Conservation (phyloP, 2,888 invertebrate species). For the Cephus nigrinus region DNA sequence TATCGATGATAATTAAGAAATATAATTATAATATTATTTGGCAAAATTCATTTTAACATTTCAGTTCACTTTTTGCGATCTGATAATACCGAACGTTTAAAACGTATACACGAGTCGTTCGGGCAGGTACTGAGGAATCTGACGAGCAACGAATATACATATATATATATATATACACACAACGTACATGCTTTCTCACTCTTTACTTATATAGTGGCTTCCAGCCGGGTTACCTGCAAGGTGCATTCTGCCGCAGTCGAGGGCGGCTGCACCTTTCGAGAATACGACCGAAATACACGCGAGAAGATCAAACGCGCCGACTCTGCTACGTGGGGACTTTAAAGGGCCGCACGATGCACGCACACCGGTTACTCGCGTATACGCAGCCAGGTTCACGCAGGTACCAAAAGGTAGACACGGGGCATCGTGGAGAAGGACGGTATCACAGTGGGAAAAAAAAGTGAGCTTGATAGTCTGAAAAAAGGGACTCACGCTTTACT, state of each 20-base stretch:
- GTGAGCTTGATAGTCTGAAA: background rate
- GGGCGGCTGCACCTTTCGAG: background rate
- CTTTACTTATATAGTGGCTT: slow-evolving; percentile 5
- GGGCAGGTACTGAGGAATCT: slow-evolving; percentile 1
- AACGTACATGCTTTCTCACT: slow-evolving; percentile 1
- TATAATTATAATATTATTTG: too few species aligned
- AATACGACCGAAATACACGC: slow-evolving; percentile 1
- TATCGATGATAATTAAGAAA: too few species aligned
- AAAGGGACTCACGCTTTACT: background rate
- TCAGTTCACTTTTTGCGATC: too few species aligned
- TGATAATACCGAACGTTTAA: too few species aligned
- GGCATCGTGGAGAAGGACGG: background rate
- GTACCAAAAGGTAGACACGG: background rate
- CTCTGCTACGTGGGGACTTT: slow-evolving; percentile 20
- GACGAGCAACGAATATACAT: slow-evolving; percentile 8
- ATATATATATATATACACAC: background rate
- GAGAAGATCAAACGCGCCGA: slow-evolving; percentile 43
- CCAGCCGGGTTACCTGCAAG: background rate
- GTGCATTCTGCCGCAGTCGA: background rate
- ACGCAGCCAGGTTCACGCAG: background rate
- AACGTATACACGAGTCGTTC: background rate
- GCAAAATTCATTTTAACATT: too few species aligned
- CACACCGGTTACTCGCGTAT: background rate
- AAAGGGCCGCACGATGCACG: background rate
- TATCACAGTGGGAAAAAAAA: background rate